Evolutionary conservation across 2,888 invertebrate species (phyloP).

Genomic region (Automeris io): DNA sequence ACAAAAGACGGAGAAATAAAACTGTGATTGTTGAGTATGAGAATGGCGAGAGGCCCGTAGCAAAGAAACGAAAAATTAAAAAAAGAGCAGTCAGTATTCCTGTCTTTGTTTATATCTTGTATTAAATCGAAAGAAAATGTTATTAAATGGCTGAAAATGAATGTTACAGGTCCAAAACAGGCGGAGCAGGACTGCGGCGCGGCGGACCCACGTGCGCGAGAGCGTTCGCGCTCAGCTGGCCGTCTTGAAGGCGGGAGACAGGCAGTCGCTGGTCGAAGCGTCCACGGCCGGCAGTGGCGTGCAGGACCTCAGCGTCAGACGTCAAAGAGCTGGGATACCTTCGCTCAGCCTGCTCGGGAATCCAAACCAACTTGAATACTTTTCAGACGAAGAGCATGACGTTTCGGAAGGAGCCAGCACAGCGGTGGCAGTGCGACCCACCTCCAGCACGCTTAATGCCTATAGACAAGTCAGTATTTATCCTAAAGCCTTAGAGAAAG

Average conservation of each 20-base stretch:
- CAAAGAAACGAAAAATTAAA: constrained; percentile 58
- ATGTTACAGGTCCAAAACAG: constrained; percentile 34
- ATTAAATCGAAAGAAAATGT: not conserved
- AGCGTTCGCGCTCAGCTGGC: constrained; percentile 55
- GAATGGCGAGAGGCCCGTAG: constrained; percentile 79
- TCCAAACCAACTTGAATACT: constrained; percentile 83
- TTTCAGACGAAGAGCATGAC: constrained; percentile 69
- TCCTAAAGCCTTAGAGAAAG: not conserved
- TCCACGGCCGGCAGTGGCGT: constrained; percentile 10
- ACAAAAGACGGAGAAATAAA: constrained; percentile 59
- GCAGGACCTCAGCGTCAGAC: constrained; percentile 20
- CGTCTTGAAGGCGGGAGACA: constrained; percentile 15
- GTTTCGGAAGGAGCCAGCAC: constrained; percentile 40
- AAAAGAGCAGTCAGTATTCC: constrained; percentile 47
- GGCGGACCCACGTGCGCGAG: constrained; percentile 51
- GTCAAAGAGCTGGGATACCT: constrained; percentile 36
- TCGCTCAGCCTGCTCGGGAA: constrained; percentile 79
- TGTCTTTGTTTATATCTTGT: not conserved
- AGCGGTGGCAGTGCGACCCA: constrained; percentile 59
- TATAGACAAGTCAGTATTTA: constrained; percentile 48
- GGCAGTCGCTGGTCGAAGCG: constrained; percentile 7
- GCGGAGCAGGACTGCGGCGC: constrained; percentile 58
- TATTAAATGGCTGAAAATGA: not conserved
- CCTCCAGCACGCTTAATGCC: constrained; percentile 58
- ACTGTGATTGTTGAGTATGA: constrained; percentile 83